Evolutionary conservation across 2,113 vertebrate genomes (phyloP).

Genomic region (Pachycephala philippinensis): DNA sequence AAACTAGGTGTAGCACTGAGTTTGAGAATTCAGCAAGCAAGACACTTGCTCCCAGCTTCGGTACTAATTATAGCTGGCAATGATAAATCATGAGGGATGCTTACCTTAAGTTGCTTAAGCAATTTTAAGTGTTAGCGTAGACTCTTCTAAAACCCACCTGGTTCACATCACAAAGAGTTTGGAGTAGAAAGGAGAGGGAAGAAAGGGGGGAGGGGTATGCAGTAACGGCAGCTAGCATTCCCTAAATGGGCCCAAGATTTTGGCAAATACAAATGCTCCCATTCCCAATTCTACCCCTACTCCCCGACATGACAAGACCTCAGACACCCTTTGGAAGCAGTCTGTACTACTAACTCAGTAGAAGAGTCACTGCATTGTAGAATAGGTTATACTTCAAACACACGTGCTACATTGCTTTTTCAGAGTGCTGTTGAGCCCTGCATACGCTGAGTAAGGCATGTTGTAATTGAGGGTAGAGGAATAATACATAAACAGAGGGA

Average conservation of each 20-base stretch:
- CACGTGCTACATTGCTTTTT: not conserved
- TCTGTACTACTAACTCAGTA: not conserved
- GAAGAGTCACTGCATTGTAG: not conserved
- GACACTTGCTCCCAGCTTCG: not conserved
- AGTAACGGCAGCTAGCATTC: not conserved
- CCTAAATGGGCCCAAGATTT: not conserved
- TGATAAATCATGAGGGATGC: not conserved
- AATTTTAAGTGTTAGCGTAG: not conserved
- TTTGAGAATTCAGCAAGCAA: not conserved
- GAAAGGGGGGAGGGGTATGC: fast-evolving
- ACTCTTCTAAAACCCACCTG: not conserved
- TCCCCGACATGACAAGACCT: not conserved
- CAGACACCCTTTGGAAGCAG: not conserved
- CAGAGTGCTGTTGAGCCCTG: not conserved
- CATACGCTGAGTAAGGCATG: not conserved
- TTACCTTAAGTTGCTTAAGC: not conserved
- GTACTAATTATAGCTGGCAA: not conserved
- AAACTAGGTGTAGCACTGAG: not conserved
- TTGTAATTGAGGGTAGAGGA: not conserved
- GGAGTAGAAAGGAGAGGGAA: not conserved
- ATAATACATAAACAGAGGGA: not conserved
- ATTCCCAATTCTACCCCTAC: not conserved
- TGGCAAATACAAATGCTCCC: not conserved
- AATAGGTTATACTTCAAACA: not conserved
- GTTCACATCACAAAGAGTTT: not conserved